Conservation (phyloP, 2,888 invertebrate genomes). For the Xestoiulus laeticollis region DNA sequence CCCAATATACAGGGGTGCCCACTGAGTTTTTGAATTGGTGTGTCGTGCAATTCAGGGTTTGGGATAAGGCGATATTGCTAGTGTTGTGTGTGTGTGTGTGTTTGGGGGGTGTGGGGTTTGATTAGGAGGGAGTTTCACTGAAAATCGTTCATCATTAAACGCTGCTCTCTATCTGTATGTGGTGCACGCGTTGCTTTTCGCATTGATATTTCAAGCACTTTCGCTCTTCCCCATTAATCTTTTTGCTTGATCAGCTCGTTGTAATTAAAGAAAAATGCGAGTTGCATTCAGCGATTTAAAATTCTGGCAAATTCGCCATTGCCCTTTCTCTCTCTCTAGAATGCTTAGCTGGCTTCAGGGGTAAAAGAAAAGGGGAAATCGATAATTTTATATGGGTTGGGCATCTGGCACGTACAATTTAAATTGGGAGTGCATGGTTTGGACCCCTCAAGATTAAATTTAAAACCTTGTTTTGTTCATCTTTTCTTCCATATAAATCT, state of each 20-base stretch:
- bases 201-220: constrained; percentile 29
- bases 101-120: too few species aligned
- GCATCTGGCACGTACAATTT: background rate
- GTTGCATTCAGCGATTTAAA: constrained; percentile 6
- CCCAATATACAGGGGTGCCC: background rate
- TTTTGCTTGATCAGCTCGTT: constrained; percentile 37
- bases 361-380: constrained; percentile 1
- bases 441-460: background rate
- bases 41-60: background rate
- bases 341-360: background rate
- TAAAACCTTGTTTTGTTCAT: background rate
- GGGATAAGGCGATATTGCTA: background rate
- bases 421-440: background rate
- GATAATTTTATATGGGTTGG: background rate
- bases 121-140: background rate
- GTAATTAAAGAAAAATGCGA: constrained; percentile 34
- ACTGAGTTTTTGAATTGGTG: background rate
- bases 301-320: background rate
- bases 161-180: constrained; percentile 8
- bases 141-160: constrained; percentile 12
- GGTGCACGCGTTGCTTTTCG: background rate
- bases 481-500: background rate
- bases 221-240: constrained; percentile 30
- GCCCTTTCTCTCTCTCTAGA: background rate
- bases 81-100: background rate